These are phyloP conservation scores for Strigamia transsilvanica DNA, from an alignment of 2,888 invertebrate species.

Conservation along the genomic window DNA sequence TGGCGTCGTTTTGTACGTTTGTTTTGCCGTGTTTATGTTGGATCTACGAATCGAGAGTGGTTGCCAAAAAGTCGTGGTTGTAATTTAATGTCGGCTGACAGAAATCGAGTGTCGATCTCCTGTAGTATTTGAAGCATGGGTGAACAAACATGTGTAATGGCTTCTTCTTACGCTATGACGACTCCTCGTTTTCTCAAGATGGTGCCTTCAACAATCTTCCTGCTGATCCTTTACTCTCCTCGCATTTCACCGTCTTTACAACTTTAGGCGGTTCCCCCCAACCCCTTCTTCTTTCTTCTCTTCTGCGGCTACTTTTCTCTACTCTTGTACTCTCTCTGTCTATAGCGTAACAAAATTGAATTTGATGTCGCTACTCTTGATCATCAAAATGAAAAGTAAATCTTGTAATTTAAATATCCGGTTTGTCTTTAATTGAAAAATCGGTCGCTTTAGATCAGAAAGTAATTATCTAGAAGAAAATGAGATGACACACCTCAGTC, in stretches of 20 bases:
- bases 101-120: constrained; percentile 42
- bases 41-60: background rate
- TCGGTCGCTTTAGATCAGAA: background rate
- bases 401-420: constrained; percentile 19
- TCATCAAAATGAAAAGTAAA: background rate
- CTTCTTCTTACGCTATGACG: constrained; percentile 17
- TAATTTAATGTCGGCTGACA: constrained; percentile 34
- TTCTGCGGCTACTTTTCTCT: background rate
- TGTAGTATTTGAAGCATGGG: constrained; percentile 20
- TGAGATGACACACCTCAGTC: background rate
- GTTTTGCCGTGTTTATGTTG: background rate
- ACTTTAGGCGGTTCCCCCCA: background rate
- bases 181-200: constrained; percentile 25
- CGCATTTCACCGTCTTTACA: constrained; percentile 28
- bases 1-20: background rate
- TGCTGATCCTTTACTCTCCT: constrained; percentile 23
- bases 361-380: constrained; percentile 17
- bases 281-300: background rate
- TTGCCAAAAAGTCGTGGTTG: constrained; percentile 23
- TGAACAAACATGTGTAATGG: constrained; percentile 44
- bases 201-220: constrained; percentile 12
- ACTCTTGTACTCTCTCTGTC: background rate
- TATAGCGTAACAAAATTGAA: background rate
- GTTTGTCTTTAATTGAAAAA: constrained; percentile 7
- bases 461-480: constrained; percentile 17